phyloP scores from a whole-genome alignment of 1,140 invertebrate genomes.

The Drosophila rufa region DNA sequence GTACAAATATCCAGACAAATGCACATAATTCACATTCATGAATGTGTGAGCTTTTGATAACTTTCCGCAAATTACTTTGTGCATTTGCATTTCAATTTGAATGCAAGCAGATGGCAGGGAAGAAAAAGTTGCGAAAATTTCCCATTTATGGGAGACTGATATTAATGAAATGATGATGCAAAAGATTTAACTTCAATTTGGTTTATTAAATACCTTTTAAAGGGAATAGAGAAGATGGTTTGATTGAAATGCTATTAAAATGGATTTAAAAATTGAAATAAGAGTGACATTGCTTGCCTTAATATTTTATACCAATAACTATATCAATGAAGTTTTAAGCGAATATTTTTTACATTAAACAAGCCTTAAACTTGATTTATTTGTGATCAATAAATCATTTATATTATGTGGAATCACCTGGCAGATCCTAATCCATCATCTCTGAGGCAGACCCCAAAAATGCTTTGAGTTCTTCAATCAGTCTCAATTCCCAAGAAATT shows the following conservation, averaged over 20 bases:
- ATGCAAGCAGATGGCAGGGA: background rate
- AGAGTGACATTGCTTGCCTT: no score
- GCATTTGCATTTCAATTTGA: conserved; percentile 56
- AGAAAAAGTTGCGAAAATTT: conserved; percentile 1
- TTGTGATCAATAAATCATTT: background rate
- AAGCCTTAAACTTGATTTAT: background rate
- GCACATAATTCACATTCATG: conserved; percentile 24
- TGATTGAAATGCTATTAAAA: background rate
- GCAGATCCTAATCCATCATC: background rate
- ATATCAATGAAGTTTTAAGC: background rate
- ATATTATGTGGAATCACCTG: background rate
- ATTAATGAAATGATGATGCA: background rate
- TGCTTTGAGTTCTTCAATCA: conserved; percentile 8
- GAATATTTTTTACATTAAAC: background rate
- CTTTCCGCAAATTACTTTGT: conserved; percentile 64
- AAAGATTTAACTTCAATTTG: background rate
- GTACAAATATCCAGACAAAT: conserved; percentile 32
- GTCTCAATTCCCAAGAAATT: conserved; percentile 56
- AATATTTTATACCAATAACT: no score
- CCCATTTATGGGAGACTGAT: background rate
- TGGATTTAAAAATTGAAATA: background rate
- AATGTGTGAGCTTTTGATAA: conserved; percentile 50
- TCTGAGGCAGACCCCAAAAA: background rate
- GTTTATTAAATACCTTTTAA: background rate
- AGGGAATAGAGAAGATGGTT: no score